These are phyloP conservation scores for Apamea anceps DNA, from an alignment of 2,888 invertebrate species.

Conservation along the genomic window DNA sequence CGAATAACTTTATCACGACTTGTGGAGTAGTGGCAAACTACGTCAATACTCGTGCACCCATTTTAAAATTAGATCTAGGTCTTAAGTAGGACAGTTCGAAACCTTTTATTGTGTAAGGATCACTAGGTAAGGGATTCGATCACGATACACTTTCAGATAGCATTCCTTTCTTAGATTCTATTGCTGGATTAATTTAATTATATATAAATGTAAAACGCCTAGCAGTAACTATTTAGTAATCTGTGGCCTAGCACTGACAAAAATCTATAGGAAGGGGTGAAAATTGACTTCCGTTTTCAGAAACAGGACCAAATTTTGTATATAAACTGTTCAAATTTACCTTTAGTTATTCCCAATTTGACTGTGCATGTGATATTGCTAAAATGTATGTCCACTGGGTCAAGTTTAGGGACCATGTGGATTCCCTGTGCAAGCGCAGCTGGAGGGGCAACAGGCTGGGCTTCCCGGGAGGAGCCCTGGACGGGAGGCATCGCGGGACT, in stretches of 20 bases:
- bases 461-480: constrained; percentile 57
- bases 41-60: constrained; percentile 3
- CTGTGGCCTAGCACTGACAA: background rate
- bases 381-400: constrained; percentile 93
- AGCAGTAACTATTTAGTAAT: no score
- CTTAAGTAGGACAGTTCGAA: constrained; percentile 20
- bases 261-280: background rate
- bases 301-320: no score
- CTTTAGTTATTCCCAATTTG: constrained; percentile 93
- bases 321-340: constrained; percentile 79
- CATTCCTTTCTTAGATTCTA: background rate
- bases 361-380: constrained; percentile 94
- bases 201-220: background rate
- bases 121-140: constrained; percentile 9
- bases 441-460: constrained; percentile 32
- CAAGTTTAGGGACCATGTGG: constrained; percentile 76
- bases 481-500: constrained; percentile 30
- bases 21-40: background rate
- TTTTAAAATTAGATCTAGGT: constrained; percentile 17
- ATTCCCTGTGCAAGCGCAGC: constrained; percentile 66
- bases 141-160: background rate
- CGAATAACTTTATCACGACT: constrained; percentile 48
- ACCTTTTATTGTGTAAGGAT: constrained; percentile 39
- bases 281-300: background rate
- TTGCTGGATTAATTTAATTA: background rate